Evolutionary conservation across 2,888 invertebrate species (phyloP).

Genomic region (Helobdella robusta): DNA sequence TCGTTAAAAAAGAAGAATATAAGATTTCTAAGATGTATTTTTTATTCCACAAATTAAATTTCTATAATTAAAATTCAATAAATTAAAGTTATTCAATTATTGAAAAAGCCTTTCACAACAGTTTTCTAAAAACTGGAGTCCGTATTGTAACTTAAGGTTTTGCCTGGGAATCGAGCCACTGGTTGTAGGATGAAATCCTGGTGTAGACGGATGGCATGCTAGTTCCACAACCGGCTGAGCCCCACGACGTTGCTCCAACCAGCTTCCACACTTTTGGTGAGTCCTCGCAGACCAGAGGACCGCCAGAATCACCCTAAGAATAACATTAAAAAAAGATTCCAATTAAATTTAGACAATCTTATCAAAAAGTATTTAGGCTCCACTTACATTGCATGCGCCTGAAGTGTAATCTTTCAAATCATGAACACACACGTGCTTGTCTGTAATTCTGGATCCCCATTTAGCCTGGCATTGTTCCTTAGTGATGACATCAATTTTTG

Average conservation of each 20-base stretch:
- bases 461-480: not conserved
- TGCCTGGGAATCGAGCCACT: slow-evolving; percentile 33
- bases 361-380: no score
- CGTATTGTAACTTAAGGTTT: no score
- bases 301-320: slow-evolving; percentile 28
- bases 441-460: not conserved
- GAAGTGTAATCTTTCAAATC: not conserved
- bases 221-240: slow-evolving; percentile 21
- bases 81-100: no score
- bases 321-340: not conserved
- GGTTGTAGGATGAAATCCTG: slow-evolving; percentile 25
- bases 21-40: no score
- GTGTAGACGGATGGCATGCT: slow-evolving; percentile 28
- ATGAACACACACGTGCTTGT: slow-evolving; percentile 21
- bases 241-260: slow-evolving; percentile 29
- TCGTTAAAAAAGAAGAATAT: no score
- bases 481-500: slow-evolving; percentile 19
- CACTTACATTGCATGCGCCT: slow-evolving; percentile 24
- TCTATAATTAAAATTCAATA: no score
- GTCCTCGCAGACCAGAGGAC: slow-evolving; percentile 21
- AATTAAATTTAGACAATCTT: no score
- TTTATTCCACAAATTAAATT: no score
- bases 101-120: no score
- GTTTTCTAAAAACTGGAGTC: no score
- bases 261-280: not conserved